These are phyloP conservation scores for Nebria brevicollis DNA, from an alignment of 2,888 invertebrate species.

Conservation along the genomic window DNA sequence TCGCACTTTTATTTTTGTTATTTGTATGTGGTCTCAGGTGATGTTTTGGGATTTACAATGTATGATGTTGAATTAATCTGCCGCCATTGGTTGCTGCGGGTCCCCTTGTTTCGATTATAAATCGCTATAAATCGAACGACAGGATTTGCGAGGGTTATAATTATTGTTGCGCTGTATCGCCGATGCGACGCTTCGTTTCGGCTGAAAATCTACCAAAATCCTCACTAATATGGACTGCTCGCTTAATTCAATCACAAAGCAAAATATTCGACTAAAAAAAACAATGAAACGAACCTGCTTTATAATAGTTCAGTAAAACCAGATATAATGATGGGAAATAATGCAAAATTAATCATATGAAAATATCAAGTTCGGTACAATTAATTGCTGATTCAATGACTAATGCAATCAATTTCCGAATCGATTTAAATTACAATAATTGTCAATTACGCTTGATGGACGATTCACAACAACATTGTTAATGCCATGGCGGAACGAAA, in stretches of 20 bases:
- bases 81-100: not conserved
- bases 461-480: not conserved
- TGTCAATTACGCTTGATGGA: not conserved
- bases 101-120: not conserved
- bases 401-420: not conserved
- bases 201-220: no score
- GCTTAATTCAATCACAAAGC: no score
- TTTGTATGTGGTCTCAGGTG: not conserved
- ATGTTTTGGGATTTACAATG: not conserved
- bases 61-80: not conserved
- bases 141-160: not conserved
- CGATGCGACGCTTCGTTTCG: no score
- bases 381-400: not conserved
- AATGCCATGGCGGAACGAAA: not conserved
- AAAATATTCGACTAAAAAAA: no score
- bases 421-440: not conserved
- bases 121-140: not conserved
- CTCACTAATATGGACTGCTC: no score
- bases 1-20: not conserved
- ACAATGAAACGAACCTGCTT: not conserved
- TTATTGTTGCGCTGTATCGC: not conserved
- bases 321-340: not conserved
- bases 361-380: not conserved
- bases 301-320: slow-evolving; percentile 4
- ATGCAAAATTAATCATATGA: not conserved